Conservation (phyloP, 1,140 invertebrate genomes). For the Cheumatopsyche charites region DNA sequence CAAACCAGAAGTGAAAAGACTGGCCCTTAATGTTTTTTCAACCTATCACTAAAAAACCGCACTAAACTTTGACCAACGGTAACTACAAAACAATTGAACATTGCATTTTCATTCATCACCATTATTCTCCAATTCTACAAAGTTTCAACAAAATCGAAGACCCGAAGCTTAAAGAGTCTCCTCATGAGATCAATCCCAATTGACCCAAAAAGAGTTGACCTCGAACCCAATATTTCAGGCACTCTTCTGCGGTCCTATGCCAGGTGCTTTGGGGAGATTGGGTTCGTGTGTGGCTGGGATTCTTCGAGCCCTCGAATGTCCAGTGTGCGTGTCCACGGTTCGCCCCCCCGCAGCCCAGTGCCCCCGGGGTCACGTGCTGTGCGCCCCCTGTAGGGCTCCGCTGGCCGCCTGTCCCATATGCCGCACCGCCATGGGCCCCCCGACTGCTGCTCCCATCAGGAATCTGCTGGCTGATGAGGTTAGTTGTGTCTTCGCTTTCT, state of each 20-base stretch:
- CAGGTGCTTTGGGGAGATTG: constrained; percentile 60
- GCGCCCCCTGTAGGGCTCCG: constrained; percentile 65
- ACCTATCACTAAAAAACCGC: too few relatives aligned
- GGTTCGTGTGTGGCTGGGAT: constrained; percentile 60
- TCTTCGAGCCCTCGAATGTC: constrained; percentile 67
- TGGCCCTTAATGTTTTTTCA: too few relatives aligned
- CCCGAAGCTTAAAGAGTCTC: not conserved
- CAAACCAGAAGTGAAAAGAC: too few relatives aligned
- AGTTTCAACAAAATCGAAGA: too few relatives aligned
- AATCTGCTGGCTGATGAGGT: constrained; percentile 65
- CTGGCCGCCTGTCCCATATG: constrained; percentile 68
- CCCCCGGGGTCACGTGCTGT: constrained; percentile 70
- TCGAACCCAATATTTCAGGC: constrained; percentile 57
- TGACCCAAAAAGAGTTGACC: too few relatives aligned
- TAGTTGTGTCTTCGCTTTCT: not conserved
- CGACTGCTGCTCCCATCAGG: constrained; percentile 51
- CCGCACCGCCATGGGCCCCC: constrained; percentile 59
- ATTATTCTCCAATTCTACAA: too few relatives aligned
- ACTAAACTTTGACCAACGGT: too few relatives aligned
- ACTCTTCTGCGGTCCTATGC: constrained; percentile 62
- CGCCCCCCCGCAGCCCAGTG: constrained; percentile 69
- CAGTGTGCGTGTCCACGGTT: constrained; percentile 66
- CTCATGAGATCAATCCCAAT: not conserved
- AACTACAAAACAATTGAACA: too few relatives aligned
- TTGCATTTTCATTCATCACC: too few relatives aligned